Evolutionary conservation across 2,888 invertebrate species (phyloP).

Genomic region (Microctonus hyperodae): DNA sequence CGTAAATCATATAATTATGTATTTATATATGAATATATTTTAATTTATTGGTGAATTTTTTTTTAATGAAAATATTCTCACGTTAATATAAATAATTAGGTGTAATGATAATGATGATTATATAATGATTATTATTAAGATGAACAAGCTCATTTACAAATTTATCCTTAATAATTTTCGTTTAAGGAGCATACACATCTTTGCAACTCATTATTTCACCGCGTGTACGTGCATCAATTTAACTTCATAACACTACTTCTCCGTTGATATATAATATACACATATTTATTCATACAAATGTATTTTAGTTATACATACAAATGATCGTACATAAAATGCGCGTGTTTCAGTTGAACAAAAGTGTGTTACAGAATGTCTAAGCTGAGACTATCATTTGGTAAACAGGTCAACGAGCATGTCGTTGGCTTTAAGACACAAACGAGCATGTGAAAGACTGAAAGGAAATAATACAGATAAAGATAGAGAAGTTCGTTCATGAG

Average conservation of each 20-base stretch:
- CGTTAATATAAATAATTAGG: constrained; percentile 11
- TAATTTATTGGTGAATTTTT: no score
- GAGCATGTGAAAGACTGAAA: background rate
- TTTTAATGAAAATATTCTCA: constrained; percentile 22
- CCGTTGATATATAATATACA: no score
- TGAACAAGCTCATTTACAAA: constrained; percentile 27
- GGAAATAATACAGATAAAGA: constrained; percentile 26
- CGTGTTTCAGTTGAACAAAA: constrained; percentile 33
- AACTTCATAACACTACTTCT: background rate
- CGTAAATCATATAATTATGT: background rate
- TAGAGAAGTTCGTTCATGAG: constrained; percentile 25
- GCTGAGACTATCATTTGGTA: constrained; percentile 41
- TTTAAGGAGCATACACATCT: background rate
- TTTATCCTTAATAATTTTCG: constrained; percentile 21
- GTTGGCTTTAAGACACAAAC: background rate
- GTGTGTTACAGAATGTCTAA: constrained; percentile 39
- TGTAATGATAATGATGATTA: constrained; percentile 13
- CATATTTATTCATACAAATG: no score
- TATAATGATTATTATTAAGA: constrained; percentile 11
- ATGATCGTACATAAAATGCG: constrained; percentile 14
- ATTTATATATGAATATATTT: background rate
- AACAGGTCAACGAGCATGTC: constrained; percentile 39
- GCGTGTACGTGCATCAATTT: constrained; percentile 21
- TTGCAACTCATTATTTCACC: constrained; percentile 11
- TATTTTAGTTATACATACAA: background rate